Conservation (phyloP, 1,140 invertebrate species). For the Andrena cerasifolii region DNA sequence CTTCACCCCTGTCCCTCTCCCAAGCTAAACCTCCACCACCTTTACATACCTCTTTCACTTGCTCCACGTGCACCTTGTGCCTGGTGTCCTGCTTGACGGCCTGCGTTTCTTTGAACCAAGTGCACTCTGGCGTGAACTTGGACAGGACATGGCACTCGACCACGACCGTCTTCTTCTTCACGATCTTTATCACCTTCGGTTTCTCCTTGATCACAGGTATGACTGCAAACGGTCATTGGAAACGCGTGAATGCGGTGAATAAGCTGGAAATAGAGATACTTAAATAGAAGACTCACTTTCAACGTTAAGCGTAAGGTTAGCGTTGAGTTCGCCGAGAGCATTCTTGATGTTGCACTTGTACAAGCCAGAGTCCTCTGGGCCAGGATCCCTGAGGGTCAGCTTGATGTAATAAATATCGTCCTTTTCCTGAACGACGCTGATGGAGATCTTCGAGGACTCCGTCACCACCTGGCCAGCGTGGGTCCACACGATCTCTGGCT, state of each 20-base stretch:
- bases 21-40: too few species aligned
- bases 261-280: not conserved
- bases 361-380: slow-evolving; percentile 96
- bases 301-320: slow-evolving; percentile 98
- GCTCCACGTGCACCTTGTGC: slow-evolving; percentile 89
- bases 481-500: slow-evolving; percentile 97
- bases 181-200: slow-evolving; percentile 93
- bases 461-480: slow-evolving; percentile 90
- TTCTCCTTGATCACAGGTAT: slow-evolving; percentile 96
- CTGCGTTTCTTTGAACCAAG: slow-evolving; percentile 93
- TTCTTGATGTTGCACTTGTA: slow-evolving; percentile 99
- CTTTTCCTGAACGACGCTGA: slow-evolving; percentile 88
- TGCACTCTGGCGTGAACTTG: slow-evolving; percentile 93
- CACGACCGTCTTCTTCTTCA: slow-evolving; percentile 94
- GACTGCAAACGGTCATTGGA: slow-evolving; percentile 83
- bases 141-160: slow-evolving; percentile 95
- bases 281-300: slow-evolving; percentile 89
- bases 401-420: slow-evolving; percentile 95
- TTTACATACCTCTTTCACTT: slow-evolving; percentile 87
- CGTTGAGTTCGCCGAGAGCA: slow-evolving; percentile 96
- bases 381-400: slow-evolving; percentile 95
- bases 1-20: not conserved
- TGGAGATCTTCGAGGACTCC: slow-evolving; percentile 90
- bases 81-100: slow-evolving; percentile 90
- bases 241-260: not conserved